Conservation (phyloP, 2,888 invertebrate species). For the Chaetogeoica ovagalla region DNA sequence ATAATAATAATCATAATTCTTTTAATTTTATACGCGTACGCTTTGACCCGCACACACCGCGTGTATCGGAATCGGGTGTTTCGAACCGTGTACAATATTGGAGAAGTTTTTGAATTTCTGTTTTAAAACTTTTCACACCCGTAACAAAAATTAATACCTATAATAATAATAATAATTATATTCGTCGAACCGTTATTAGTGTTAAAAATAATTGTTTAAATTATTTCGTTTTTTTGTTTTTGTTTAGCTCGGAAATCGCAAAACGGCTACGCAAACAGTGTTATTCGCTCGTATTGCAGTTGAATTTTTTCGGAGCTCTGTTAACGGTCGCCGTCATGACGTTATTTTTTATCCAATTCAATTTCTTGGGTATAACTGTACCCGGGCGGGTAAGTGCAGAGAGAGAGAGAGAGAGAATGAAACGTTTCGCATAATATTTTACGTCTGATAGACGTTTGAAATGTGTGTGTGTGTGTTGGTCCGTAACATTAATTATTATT, state of each 20-base stretch:
- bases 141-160: too few relatives aligned
- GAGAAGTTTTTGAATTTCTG: too few relatives aligned
- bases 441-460: background rate
- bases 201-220: too few relatives aligned
- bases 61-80: too few relatives aligned
- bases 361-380: background rate
- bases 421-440: background rate
- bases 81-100: too few relatives aligned
- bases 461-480: background rate
- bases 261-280: background rate
- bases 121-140: too few relatives aligned
- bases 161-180: too few relatives aligned
- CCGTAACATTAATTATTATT: background rate
- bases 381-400: background rate
- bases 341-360: slow-evolving; percentile 15
- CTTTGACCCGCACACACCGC: too few relatives aligned
- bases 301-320: background rate
- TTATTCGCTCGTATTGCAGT: slow-evolving; percentile 1
- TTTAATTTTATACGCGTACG: too few relatives aligned
- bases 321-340: background rate
- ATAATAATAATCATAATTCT: too few relatives aligned
- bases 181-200: too few relatives aligned
- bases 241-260: slow-evolving; percentile 4
- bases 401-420: too few relatives aligned
- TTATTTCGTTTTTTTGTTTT: background rate